A percentile compares a stretch with the other conserved stretches of the same genome.
These are phyloP conservation scores for Alviniconcha marisindica DNA, from an alignment of 1,140 invertebrate species.

Conservation along the genomic window DNA sequence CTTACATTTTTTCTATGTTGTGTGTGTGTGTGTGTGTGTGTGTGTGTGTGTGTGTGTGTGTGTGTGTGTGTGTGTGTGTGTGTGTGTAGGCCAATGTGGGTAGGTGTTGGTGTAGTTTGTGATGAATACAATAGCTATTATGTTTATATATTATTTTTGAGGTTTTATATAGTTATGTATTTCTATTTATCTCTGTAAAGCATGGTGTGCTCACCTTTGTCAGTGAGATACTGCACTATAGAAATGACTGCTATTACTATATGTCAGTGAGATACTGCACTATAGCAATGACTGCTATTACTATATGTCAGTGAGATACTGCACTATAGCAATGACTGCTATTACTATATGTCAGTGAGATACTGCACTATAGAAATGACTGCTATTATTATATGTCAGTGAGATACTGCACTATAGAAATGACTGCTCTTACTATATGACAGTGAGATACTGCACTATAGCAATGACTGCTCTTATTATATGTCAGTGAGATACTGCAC, in stretches of 20 bases:
- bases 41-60: slow-evolving; percentile 12
- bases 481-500: no score
- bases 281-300: no score
- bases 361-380: no score
- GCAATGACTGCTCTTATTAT: no score
- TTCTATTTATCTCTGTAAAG: not conserved
- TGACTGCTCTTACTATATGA: no score
- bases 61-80: slow-evolving; percentile 32
- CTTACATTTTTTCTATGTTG: not conserved
- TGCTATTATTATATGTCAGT: no score
- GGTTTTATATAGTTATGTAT: not conserved
- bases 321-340: no score
- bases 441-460: no score
- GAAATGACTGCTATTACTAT: not conserved
- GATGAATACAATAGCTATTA: not conserved
- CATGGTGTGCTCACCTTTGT: not conserved
- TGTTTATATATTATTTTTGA: not conserved
- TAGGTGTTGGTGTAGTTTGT: not conserved
- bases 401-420: no score
- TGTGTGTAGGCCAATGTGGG: not conserved
- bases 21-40: slow-evolving; percentile 22
- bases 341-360: no score
- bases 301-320: no score
- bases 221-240: not conserved
- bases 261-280: not conserved